phyloP scores from a whole-genome alignment of 2,113 vertebrate genomes.

The Cygnus buccinator region DNA sequence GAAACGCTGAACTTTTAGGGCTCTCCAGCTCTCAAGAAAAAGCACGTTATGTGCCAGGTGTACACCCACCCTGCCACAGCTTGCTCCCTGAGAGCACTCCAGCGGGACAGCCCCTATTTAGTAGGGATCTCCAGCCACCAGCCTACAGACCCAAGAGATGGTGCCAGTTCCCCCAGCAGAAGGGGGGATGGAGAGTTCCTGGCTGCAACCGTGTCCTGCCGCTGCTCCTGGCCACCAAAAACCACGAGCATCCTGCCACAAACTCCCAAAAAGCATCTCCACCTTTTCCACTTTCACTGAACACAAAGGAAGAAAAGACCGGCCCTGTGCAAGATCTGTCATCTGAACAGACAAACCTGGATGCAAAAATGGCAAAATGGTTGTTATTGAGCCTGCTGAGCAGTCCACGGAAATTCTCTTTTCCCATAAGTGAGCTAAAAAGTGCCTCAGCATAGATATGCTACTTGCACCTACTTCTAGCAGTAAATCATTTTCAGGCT shows the following conservation, averaged over 20 bases:
- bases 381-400: not conserved
- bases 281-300: not conserved
- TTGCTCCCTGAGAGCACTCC: not conserved
- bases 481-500: constrained; percentile 27
- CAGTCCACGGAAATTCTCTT: rapidly evolving
- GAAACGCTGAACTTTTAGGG: not conserved
- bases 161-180: not conserved
- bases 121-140: not conserved
- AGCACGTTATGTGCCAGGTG: not conserved
- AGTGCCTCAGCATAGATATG: not conserved
- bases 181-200: not conserved
- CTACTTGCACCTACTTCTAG: constrained; percentile 8
- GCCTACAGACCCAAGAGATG: rapidly evolving
- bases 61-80: not conserved
- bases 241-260: not conserved
- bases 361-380: not conserved
- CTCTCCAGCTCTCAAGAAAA: not conserved
- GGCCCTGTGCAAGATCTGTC: not conserved
- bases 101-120: rapidly evolving
- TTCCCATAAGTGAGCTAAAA: not conserved
- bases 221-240: not conserved
- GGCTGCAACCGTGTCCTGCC: not conserved
- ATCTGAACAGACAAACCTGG: not conserved
- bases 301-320: not conserved
- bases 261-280: not conserved